Percentiles rank a stretch among this genome's conserved stretches.
phyloP scores from a whole-genome alignment of 2,888 invertebrate genomes.

The Endomychus coccineus region DNA sequence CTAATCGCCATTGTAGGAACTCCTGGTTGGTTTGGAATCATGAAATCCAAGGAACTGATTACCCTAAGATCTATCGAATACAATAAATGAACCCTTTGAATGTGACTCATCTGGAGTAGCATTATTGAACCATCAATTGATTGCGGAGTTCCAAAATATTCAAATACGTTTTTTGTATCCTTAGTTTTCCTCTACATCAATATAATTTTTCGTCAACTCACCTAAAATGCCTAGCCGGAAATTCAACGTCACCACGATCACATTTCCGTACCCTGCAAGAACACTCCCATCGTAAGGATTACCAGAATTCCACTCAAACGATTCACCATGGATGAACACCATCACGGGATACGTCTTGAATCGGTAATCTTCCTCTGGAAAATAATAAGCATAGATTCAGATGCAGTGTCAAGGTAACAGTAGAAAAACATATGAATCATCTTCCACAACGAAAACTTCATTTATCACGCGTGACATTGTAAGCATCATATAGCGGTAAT shows the following conservation, averaged over 20 bases:
- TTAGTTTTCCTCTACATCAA: no score
- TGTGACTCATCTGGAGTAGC: no score
- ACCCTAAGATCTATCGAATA: no score
- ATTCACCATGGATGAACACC: slow-evolving; percentile 91
- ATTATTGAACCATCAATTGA: no score
- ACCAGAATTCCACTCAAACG: slow-evolving; percentile 95
- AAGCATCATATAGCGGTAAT: no score
- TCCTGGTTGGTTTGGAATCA: no score
- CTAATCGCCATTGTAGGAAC: no score
- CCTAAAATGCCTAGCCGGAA: slow-evolving; percentile 17
- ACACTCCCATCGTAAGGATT: slow-evolving; percentile 95
- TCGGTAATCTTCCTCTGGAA: slow-evolving; percentile 31
- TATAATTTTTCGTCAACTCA: slow-evolving; percentile 6
- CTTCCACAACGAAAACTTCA: slow-evolving; percentile 1
- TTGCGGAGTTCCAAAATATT: no score
- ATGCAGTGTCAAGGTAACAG: not conserved
- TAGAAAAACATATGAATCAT: not conserved
- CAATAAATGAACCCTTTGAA: no score
- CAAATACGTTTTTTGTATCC: no score
- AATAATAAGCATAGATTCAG: not conserved
- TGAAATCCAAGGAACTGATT: no score
- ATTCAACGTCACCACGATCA: slow-evolving; percentile 71
- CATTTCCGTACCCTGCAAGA: slow-evolving; percentile 83
- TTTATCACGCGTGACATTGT: no score
- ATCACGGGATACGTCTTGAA: slow-evolving; percentile 69